Evolutionary conservation across 1,140 invertebrate species (phyloP).

Genomic region (Calephelis virginiensis): DNA sequence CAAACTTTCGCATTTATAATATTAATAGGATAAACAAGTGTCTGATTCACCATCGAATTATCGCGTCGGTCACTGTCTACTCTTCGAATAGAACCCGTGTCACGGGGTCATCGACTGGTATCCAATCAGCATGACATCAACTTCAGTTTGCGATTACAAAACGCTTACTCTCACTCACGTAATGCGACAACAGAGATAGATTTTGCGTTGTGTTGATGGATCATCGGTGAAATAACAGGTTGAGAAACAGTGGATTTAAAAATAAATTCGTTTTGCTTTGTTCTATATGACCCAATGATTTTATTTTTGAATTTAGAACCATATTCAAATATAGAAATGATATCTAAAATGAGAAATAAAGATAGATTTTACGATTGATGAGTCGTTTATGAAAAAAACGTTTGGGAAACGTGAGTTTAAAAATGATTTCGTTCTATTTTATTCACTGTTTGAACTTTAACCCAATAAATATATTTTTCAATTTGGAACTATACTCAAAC

Average conservation of each 20-base stretch:
- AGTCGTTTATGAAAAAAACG: background rate
- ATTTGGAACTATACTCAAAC: too few relatives aligned
- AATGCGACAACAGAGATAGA: constrained; percentile 41
- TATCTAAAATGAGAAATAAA: constrained; percentile 39
- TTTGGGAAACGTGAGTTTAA: too few relatives aligned
- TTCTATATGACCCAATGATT: too few relatives aligned
- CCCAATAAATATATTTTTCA: too few relatives aligned
- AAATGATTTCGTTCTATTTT: too few relatives aligned
- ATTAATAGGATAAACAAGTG: constrained; percentile 5
- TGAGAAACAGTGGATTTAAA: too few relatives aligned
- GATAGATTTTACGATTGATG: constrained; percentile 18
- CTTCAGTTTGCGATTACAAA: constrained; percentile 70
- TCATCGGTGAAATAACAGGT: background rate
- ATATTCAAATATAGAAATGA: too few relatives aligned
- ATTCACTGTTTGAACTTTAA: too few relatives aligned
- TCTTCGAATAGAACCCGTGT: constrained; percentile 49
- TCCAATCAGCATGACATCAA: constrained; percentile 73
- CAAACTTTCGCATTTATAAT: too few relatives aligned
- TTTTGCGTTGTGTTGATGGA: constrained; percentile 19
- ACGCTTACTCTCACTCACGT: constrained; percentile 68
- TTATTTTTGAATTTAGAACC: too few relatives aligned
- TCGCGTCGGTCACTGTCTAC: constrained; percentile 58
- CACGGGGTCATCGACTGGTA: constrained; percentile 72
- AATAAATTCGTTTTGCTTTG: too few relatives aligned
- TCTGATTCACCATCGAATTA: constrained; percentile 35